phyloP scores from a whole-genome alignment of 2,888 invertebrate genomes.

The Agrotis ipsilon region DNA sequence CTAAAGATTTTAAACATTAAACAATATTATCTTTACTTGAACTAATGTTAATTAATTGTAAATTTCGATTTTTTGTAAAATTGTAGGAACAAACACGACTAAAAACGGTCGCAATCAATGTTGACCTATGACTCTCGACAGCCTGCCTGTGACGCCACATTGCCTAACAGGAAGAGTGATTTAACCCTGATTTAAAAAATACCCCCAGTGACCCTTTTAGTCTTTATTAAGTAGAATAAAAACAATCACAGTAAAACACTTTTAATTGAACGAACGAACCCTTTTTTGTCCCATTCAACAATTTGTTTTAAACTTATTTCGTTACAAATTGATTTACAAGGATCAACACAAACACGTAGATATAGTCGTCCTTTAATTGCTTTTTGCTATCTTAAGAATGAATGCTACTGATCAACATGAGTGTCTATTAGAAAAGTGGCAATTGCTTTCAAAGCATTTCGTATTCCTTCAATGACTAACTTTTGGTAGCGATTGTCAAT shows the following conservation, averaged over 20 bases:
- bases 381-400: too few relatives aligned
- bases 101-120: constrained; percentile 10
- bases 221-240: constrained; percentile 52
- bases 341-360: constrained; percentile 8
- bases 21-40: not conserved
- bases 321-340: constrained; percentile 25
- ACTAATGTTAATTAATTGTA: not conserved
- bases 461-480: not conserved
- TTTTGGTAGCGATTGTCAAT: not conserved
- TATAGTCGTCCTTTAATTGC: too few relatives aligned
- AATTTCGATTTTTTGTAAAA: constrained; percentile 6
- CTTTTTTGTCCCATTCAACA: constrained; percentile 22
- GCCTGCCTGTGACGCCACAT: constrained; percentile 12
- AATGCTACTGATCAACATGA: too few relatives aligned
- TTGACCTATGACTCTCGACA: constrained; percentile 28
- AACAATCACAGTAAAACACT: constrained; percentile 40
- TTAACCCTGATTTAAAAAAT: constrained; percentile 30
- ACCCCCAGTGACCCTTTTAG: constrained; percentile 55
- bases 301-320: constrained; percentile 4
- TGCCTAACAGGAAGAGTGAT: constrained; percentile 35
- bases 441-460: not conserved
- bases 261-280: constrained; percentile 36
- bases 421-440: too few relatives aligned
- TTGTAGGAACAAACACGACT: not conserved
- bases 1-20: not conserved